These are phyloP conservation scores for Hipposideros larvatus DNA, from an alignment of 2,797 vertebrate genomes.

Conservation along the genomic window DNA sequence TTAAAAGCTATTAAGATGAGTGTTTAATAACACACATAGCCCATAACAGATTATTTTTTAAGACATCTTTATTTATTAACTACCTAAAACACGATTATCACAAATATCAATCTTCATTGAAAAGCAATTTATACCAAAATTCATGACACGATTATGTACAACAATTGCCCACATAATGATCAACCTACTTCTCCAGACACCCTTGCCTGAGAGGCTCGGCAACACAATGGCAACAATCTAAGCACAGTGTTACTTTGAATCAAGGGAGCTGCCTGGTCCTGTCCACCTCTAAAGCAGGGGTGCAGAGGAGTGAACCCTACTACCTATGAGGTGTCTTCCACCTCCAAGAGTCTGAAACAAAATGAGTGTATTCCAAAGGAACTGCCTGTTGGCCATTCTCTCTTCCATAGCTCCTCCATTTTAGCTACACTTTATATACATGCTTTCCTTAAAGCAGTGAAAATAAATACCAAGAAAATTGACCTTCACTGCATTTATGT, in stretches of 20 bases:
- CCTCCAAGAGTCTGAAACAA: neutral
- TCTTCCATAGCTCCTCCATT: neutral
- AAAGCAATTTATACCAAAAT: neutral
- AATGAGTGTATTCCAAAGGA: neutral
- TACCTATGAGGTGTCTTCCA: neutral
- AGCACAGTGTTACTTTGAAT: neutral
- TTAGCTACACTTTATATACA: neutral
- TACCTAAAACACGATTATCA: constrained; percentile 63
- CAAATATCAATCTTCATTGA: constrained; percentile 38
- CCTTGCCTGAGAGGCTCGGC: neutral
- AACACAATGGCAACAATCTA: neutral
- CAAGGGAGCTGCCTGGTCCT: neutral
- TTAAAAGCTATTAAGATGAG: constrained; percentile 66
- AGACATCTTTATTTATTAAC: constrained; percentile 61
- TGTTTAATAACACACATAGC: neutral
- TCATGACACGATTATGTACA: neutral
- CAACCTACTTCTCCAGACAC: neutral
- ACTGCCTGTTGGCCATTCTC: neutral
- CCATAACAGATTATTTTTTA: neutral
- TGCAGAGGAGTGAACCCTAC: accelerated
- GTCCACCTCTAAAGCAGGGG: accelerated
- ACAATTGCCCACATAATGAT: neutral
- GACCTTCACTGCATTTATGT: neutral
- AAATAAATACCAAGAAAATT: neutral
- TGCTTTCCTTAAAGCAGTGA: neutral